Evolutionary conservation across 2,113 vertebrate species (phyloP).

Genomic region (Symphodus melops): DNA sequence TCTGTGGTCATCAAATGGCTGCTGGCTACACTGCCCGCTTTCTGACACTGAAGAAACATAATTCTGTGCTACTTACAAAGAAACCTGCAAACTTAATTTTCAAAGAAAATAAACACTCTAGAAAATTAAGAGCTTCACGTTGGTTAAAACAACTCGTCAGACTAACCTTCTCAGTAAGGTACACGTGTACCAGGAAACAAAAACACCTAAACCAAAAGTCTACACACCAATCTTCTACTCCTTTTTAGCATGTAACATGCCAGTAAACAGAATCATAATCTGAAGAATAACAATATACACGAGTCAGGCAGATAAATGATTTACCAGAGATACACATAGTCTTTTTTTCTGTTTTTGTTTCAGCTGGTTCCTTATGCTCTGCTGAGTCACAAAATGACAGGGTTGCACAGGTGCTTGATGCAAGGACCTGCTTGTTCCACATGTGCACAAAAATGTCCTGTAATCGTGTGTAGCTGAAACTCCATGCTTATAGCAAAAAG

Average conservation of each 20-base stretch:
- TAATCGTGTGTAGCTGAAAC: conserved; percentile 84
- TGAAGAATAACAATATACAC: conserved; percentile 79
- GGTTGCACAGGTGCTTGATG: conserved; percentile 83
- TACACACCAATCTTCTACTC: conserved; percentile 60
- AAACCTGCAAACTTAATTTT: conserved; percentile 64
- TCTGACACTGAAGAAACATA: conserved; percentile 59
- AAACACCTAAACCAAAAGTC: conserved; percentile 63
- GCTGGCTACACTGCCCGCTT: conserved; percentile 63
- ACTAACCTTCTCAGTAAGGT: conserved; percentile 69
- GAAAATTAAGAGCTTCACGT: conserved; percentile 80
- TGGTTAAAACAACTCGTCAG: conserved; percentile 72
- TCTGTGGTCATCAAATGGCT: conserved; percentile 64
- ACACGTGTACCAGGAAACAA: conserved; percentile 68
- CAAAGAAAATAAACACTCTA: conserved; percentile 74
- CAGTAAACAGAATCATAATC: conserved; percentile 83
- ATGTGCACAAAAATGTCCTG: conserved; percentile 79
- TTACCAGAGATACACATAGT: conserved; percentile 86
- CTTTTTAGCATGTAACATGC: conserved; percentile 84
- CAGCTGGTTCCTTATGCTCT: conserved; percentile 80
- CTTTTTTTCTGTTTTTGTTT: conserved; percentile 65
- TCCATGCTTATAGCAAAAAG: conserved; percentile 90
- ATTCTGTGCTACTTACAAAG: conserved; percentile 71
- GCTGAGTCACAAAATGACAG: conserved; percentile 84
- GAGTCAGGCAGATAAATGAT: conserved; percentile 87
- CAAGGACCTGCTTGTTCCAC: conserved; percentile 82